phyloP scores from a whole-genome alignment of 2,113 vertebrate species.

The Conger conger region DNA sequence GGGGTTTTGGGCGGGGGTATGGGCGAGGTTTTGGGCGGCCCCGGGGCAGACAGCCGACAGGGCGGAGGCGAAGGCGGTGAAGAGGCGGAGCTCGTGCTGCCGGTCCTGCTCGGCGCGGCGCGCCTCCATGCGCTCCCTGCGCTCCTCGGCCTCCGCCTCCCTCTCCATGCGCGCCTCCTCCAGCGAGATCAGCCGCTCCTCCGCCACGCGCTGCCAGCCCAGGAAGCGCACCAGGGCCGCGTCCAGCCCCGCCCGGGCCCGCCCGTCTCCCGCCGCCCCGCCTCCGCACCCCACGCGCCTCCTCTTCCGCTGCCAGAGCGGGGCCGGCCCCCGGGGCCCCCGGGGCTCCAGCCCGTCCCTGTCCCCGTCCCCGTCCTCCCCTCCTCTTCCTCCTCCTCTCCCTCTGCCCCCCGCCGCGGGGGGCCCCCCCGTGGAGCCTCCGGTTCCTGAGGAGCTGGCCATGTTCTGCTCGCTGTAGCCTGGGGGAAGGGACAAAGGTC shows the following conservation, averaged over 20 bases:
- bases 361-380: slow-evolving; percentile 36
- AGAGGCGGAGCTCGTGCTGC: slow-evolving; percentile 78
- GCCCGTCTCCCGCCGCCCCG: slow-evolving; percentile 43
- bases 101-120: slow-evolving; percentile 68
- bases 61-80: slow-evolving; percentile 69
- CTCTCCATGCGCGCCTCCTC: slow-evolving; percentile 70
- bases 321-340: slow-evolving; percentile 22
- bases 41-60: slow-evolving; percentile 35
- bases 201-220: slow-evolving; percentile 69
- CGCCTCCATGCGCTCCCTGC: slow-evolving; percentile 77
- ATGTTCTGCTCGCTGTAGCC: slow-evolving; percentile 71
- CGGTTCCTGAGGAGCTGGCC: slow-evolving; percentile 56
- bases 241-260: slow-evolving; percentile 53
- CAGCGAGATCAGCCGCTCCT: slow-evolving; percentile 75
- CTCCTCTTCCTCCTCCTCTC: not conserved
- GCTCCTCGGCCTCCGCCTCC: slow-evolving; percentile 73
- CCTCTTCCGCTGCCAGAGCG: slow-evolving; percentile 59
- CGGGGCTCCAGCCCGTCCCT: slow-evolving; percentile 48
- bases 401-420: not conserved
- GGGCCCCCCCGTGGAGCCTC: slow-evolving; percentile 41
- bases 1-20: not conserved
- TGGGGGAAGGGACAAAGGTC: slow-evolving; percentile 31
- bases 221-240: slow-evolving; percentile 73
- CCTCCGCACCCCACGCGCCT: slow-evolving; percentile 46
- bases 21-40: not conserved